A percentile compares a stretch with the other conserved stretches of the same genome.
Conservation (phyloP, 2,113 vertebrate species). For the Antidorcas marsupialis region DNA sequence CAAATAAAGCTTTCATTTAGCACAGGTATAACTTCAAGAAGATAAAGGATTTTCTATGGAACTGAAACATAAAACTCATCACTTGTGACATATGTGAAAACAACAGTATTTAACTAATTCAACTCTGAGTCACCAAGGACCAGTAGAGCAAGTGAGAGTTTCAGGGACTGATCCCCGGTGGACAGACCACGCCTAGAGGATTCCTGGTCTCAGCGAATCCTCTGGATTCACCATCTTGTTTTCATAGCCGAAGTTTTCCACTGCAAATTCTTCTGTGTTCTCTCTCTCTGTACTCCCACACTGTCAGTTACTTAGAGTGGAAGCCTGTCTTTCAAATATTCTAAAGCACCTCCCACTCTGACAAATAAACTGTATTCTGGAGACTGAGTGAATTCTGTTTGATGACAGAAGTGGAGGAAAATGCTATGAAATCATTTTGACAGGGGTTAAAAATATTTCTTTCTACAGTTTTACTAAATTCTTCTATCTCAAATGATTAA, state of each 20-base stretch:
- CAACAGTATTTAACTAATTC: background rate
- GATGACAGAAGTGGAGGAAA: background rate
- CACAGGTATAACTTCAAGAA: background rate
- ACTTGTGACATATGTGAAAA: background rate
- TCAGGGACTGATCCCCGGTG: fast-evolving
- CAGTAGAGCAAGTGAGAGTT: fast-evolving
- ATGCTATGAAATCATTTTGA: background rate
- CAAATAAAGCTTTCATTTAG: fast-evolving
- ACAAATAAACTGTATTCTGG: background rate
- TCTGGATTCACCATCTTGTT: background rate
- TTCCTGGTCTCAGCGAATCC: background rate
- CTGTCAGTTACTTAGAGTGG: background rate
- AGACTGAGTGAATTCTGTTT: background rate
- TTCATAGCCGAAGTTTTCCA: no score
- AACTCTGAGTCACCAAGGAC: background rate
- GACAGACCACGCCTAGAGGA: fast-evolving
- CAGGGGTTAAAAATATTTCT: background rate
- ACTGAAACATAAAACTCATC: background rate
- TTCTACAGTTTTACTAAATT: background rate
- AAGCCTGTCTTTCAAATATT: background rate
- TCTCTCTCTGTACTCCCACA: background rate
- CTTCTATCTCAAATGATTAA: background rate
- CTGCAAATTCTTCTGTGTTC: background rate
- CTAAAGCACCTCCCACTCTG: background rate
- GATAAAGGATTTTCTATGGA: background rate